These are phyloP conservation scores for Aphaenogaster rudis DNA, from an alignment of 1,140 invertebrate species.

Conservation along the genomic window DNA sequence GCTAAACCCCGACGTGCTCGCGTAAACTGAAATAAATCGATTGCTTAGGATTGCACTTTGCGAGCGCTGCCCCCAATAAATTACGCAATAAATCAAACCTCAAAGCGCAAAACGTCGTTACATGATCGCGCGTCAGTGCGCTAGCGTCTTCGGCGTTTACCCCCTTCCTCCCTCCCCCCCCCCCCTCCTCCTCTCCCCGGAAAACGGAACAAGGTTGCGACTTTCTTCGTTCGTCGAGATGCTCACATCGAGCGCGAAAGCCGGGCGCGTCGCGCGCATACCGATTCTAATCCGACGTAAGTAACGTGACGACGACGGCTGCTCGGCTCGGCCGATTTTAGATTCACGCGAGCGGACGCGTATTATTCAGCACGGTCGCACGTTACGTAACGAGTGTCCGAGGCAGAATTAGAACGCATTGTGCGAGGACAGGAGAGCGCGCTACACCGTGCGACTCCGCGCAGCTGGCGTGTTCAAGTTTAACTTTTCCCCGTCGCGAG, in stretches of 20 bases:
- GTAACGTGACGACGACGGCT: slow-evolving; percentile 11
- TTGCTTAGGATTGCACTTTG: slow-evolving; percentile 18
- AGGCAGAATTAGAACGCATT: slow-evolving; percentile 62
- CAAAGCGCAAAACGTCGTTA: slow-evolving; percentile 6
- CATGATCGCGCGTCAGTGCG: slow-evolving; percentile 1
- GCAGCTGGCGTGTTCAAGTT: slow-evolving; percentile 31
- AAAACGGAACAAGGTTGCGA: slow-evolving; percentile 25
- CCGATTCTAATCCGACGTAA: slow-evolving; percentile 26
- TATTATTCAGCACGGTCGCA: slow-evolving; percentile 48
- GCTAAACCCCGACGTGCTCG: neutral
- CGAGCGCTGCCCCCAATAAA: slow-evolving; percentile 14
- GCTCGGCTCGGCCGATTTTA: slow-evolving; percentile 52
- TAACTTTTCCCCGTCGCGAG: slow-evolving; percentile 17
- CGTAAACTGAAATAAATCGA: slow-evolving; percentile 34
- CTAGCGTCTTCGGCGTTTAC: neutral
- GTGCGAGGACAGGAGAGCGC: slow-evolving; percentile 14
- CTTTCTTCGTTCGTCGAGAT: slow-evolving; percentile 18
- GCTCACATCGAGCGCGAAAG: neutral
- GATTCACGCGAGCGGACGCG: slow-evolving; percentile 41
- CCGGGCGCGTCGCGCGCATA: neutral
- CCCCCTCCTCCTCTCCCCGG: neutral
- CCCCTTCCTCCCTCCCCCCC: neutral
- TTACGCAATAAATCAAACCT: slow-evolving; percentile 34
- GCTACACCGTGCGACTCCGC: neutral
- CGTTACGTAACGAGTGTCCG: slow-evolving; percentile 52